Conservation (phyloP, 2,888 invertebrate species). For the Chymomyza fuscimana region DNA sequence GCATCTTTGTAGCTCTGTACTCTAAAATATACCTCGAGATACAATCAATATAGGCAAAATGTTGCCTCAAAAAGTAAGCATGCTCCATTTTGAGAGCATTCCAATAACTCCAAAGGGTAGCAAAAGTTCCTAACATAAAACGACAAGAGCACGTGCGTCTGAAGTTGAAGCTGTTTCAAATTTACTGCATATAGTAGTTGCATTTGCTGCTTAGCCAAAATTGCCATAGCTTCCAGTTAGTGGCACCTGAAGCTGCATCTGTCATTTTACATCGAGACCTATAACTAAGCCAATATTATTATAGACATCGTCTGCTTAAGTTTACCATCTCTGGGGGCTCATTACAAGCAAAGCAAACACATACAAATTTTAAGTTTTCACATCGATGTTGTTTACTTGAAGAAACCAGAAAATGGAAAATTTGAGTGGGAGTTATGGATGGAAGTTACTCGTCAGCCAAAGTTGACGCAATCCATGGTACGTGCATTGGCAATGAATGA, state of each 20-base stretch:
- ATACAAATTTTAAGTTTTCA: neutral
- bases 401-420: slow-evolving; percentile 1
- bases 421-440: neutral
- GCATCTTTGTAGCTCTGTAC: too few species aligned
- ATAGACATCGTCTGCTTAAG: slow-evolving; percentile 56
- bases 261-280: slow-evolving; percentile 11
- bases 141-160: slow-evolving; percentile 68
- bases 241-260: neutral
- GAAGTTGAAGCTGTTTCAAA: neutral
- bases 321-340: slow-evolving; percentile 68
- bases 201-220: neutral
- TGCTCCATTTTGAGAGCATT: neutral
- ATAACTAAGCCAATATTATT: slow-evolving; percentile 57
- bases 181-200: neutral
- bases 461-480: slow-evolving; percentile 27
- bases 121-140: slow-evolving; percentile 73
- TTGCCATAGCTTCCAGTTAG: neutral
- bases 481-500: slow-evolving; percentile 29
- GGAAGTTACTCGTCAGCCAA: slow-evolving; percentile 16
- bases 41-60: too few species aligned
- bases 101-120: slow-evolving; percentile 54
- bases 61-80: neutral
- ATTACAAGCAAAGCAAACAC: slow-evolving; percentile 61
- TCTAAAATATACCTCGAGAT: too few species aligned
- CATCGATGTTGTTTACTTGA: slow-evolving; percentile 10